These are phyloP conservation scores for Chloroclysta siterata DNA, from an alignment of 2,888 invertebrate species.

Conservation along the genomic window DNA sequence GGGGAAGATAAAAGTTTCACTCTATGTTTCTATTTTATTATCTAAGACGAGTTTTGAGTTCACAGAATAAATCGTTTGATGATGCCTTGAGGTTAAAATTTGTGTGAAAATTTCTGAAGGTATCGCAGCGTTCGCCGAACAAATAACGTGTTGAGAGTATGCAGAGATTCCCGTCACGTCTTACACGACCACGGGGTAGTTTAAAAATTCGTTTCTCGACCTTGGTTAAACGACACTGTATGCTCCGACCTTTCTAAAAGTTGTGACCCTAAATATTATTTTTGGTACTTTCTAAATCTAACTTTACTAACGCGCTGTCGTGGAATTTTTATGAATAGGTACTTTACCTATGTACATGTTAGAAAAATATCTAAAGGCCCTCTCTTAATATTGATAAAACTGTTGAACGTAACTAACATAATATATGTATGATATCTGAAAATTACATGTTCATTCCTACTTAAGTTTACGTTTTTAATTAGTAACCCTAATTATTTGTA, in stretches of 20 bases:
- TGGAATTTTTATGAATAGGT: constrained; percentile 15
- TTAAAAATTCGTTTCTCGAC: constrained; percentile 62
- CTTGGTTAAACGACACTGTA: constrained; percentile 45
- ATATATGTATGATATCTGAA: too few relatives aligned
- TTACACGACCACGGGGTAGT: constrained; percentile 58
- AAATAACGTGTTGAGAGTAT: constrained; percentile 53
- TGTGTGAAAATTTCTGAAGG: constrained; percentile 69
- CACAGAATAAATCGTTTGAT: constrained; percentile 69
- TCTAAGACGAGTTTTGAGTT: constrained; percentile 58
- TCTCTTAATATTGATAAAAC: not conserved
- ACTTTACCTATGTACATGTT: not conserved
- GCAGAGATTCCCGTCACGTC: constrained; percentile 70
- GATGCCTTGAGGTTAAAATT: constrained; percentile 70
- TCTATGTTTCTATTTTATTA: constrained; percentile 59
- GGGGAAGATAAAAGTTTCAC: constrained; percentile 63
- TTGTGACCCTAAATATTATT: constrained; percentile 36
- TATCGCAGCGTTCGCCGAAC: constrained; percentile 41
- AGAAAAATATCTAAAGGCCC: not conserved
- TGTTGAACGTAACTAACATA: too few relatives aligned
- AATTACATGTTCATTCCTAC: too few relatives aligned
- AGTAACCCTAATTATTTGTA: too few relatives aligned
- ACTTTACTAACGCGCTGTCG: constrained; percentile 22
- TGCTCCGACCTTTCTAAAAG: constrained; percentile 37
- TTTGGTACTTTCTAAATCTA: constrained; percentile 27
- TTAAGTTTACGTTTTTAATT: too few relatives aligned